These are phyloP conservation scores for Melanostoma mellinum DNA, from an alignment of 2,888 invertebrate genomes.

Conservation along the genomic window DNA sequence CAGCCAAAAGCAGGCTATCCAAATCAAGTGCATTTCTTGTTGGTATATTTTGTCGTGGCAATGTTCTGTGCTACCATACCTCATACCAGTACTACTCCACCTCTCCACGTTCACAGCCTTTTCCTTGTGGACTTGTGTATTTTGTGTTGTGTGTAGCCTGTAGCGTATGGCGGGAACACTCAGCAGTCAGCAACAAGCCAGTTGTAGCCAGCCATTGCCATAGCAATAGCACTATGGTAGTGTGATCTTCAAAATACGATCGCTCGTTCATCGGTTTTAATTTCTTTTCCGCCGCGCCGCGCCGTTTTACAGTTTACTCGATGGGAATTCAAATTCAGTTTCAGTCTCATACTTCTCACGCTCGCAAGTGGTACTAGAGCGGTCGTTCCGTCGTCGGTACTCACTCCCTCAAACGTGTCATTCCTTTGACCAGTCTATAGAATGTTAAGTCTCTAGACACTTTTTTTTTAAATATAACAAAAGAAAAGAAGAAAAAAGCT, in stretches of 20 bases:
- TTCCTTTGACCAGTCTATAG: slow-evolving; percentile 40
- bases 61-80: no score
- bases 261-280: slow-evolving; percentile 37
- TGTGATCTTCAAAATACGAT: slow-evolving; percentile 30
- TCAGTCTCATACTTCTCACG: slow-evolving; percentile 48
- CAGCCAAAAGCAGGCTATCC: no score
- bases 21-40: no score
- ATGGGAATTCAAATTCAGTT: slow-evolving; percentile 12
- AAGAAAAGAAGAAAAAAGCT: no score
- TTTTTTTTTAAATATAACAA: neutral
- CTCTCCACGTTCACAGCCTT: no score
- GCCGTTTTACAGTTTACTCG: slow-evolving; percentile 38
- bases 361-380: slow-evolving; percentile 50
- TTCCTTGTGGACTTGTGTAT: no score
- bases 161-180: no score
- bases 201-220: neutral
- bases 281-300: slow-evolving; percentile 27
- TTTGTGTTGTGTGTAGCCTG: no score
- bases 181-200: no score
- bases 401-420: slow-evolving; percentile 42
- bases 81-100: no score
- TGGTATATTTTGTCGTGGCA: no score
- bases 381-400: slow-evolving; percentile 52
- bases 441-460: neutral
- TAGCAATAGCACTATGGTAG: slow-evolving; percentile 14